phyloP scores from a whole-genome alignment of 2,888 invertebrate species.

The Schizaphis graminum region DNA sequence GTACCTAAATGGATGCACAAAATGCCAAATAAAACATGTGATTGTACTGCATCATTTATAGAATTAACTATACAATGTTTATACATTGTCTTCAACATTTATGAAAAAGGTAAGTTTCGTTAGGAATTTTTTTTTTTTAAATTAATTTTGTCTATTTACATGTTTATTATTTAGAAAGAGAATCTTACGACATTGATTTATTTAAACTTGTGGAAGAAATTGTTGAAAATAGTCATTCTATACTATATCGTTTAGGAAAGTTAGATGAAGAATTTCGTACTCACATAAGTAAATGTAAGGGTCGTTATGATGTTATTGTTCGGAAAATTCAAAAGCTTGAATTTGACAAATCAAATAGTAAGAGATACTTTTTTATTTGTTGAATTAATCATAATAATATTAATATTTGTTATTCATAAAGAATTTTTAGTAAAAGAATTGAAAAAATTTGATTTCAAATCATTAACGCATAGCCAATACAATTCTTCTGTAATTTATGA shows the following conservation, averaged over 20 bases:
- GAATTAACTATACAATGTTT: slow-evolving; percentile 56
- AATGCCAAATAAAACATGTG: slow-evolving; percentile 57
- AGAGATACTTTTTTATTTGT: not conserved
- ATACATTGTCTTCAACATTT: slow-evolving; percentile 39
- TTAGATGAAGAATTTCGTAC: slow-evolving; percentile 59
- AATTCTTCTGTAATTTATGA: slow-evolving; percentile 30
- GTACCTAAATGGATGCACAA: slow-evolving; percentile 59
- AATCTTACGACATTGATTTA: slow-evolving; percentile 8
- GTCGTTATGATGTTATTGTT: slow-evolving; percentile 57
- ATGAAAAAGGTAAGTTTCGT: slow-evolving; percentile 49
- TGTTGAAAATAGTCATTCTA: slow-evolving; percentile 56
- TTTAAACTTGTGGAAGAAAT: slow-evolving; percentile 42
- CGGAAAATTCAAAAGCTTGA: slow-evolving; percentile 54
- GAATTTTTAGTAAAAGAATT: slow-evolving; percentile 63
- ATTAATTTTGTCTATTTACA: not conserved
- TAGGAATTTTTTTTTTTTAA: not conserved
- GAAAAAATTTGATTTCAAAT: slow-evolving; percentile 58
- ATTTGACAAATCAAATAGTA: slow-evolving; percentile 44
- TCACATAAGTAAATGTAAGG: slow-evolving; percentile 64
- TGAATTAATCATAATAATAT: not conserved
- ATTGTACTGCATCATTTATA: slow-evolving; percentile 59
- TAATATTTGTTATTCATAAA: slow-evolving; percentile 26
- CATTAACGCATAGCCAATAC: slow-evolving; percentile 46
- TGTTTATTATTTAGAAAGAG: slow-evolving; percentile 48
- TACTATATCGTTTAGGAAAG: slow-evolving; percentile 53